Percentiles rank a stretch among this genome's conserved stretches.
Evolutionary conservation across 1,140 invertebrate genomes (phyloP).

Genomic region (Ips nitidus): DNA sequence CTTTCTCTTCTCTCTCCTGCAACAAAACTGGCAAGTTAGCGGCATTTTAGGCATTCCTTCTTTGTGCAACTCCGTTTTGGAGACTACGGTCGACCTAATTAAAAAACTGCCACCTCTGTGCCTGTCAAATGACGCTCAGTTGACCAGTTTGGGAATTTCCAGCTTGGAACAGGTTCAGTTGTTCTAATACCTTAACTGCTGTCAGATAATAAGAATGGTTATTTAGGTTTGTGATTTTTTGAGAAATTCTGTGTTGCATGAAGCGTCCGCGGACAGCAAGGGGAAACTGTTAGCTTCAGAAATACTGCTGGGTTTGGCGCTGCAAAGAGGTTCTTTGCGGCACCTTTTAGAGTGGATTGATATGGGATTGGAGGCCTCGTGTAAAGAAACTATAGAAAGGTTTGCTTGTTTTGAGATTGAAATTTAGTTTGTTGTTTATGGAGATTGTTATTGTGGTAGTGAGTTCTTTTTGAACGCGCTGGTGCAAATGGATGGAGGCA

Average conservation of each 20-base stretch:
- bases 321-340: constrained; percentile 64
- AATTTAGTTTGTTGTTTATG: not conserved
- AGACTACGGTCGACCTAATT: constrained; percentile 62
- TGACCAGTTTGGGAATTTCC: constrained; percentile 60
- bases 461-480: constrained; percentile 42
- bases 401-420: constrained; percentile 5
- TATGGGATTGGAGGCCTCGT: constrained; percentile 57
- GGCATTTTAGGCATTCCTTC: constrained; percentile 49
- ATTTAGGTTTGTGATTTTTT: constrained; percentile 55
- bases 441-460: constrained; percentile 19
- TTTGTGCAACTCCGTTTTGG: constrained; percentile 62
- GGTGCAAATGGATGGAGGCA: constrained; percentile 41
- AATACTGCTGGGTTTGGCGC: constrained; percentile 60
- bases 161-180: constrained; percentile 56
- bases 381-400: constrained; percentile 34
- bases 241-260: constrained; percentile 56
- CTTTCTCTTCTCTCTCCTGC: constrained; percentile 62
- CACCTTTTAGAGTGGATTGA: constrained; percentile 68
- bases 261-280: constrained; percentile 56
- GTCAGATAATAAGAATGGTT: not conserved
- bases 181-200: not conserved
- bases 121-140: constrained; percentile 62
- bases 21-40: constrained; percentile 61
- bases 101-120: constrained; percentile 61
- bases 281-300: constrained; percentile 60